Base-by-base conservation (phyloP, 2,113 vertebrate species). In the Megaleporinus macrocephalus region DNA sequence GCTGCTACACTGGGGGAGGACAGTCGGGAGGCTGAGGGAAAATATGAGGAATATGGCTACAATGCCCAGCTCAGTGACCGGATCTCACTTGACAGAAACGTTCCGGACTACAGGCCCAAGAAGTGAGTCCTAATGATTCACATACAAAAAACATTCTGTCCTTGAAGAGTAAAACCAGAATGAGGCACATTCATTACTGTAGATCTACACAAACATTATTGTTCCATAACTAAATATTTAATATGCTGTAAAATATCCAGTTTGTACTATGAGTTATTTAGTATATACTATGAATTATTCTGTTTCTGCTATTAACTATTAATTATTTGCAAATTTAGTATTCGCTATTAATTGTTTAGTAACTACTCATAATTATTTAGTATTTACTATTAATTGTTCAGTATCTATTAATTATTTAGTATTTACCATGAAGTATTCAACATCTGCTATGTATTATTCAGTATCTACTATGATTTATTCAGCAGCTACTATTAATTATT, bases 21-120 rank as follows among this genome's bases (percentile, higher is more conserved):
- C 55, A 96, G 95, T 81, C 96, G 85, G 0, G 98, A 99, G 87
- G 86, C 85, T 0, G 97, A 98, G 41, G 94, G 94, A 44, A 96
- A 95, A 63, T 99, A 95, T 0, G 97, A 99, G 91, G 97, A 99
- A 81, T 99, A 96, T 0, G 97, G 97, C 73, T 99, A 99, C 92
- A 99, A 99, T 0, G 97, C 97, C 16, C 97, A 98, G 0, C 96
- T 99, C 83, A 99, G 98, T 24, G 97, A 99, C 88, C 95, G 96
- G 86, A 98, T 99, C 91, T 99, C 97, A 20, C 93, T 99, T 89
- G 98, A 99, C 93, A 94, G 98, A 73, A 96, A 93, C 85, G 99
- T 99, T 87, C 98, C 98, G 0, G 98, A 99, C 94, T 98, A 99
- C 92, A 95, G 97, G 89, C 97, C 97, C 12, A 96, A 97, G 92